Conservation (phyloP, 2,888 invertebrate species). For the Ophonus ardosiacus region DNA sequence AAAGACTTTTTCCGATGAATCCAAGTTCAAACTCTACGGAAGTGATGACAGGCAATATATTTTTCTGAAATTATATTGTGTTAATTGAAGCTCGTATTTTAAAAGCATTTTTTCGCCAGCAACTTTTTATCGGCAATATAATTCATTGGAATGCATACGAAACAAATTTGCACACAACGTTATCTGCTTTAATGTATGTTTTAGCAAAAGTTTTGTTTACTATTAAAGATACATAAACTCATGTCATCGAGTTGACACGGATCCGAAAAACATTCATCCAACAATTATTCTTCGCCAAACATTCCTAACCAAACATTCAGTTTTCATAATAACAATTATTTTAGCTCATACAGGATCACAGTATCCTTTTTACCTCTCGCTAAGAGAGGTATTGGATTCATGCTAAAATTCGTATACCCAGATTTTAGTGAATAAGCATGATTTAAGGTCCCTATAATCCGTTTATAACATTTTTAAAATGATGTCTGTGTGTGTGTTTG, state of each 20-base stretch:
- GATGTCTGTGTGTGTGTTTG: too few relatives aligned
- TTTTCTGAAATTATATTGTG: too few relatives aligned
- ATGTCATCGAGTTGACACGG: neutral
- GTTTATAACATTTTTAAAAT: too few relatives aligned
- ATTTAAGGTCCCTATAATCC: too few relatives aligned
- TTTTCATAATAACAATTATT: neutral
- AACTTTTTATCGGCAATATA: neutral
- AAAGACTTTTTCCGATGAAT: too few relatives aligned
- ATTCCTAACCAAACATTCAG: neutral
- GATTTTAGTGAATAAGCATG: too few relatives aligned
- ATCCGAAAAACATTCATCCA: neutral
- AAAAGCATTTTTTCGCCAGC: neutral
- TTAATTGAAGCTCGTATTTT: neutral
- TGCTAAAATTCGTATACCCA: too few relatives aligned
- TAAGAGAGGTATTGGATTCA: too few relatives aligned
- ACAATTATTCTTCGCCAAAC: neutral
- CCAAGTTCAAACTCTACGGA: too few relatives aligned
- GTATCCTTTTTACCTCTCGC: too few relatives aligned
- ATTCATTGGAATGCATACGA: neutral
- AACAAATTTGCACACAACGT: neutral
- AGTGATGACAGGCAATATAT: too few relatives aligned
- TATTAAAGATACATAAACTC: neutral
- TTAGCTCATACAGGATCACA: neutral
- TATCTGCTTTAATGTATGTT: neutral
- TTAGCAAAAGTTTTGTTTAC: neutral